phyloP scores from a whole-genome alignment of 2,113 vertebrate genomes.

The Malurus elegans region DNA sequence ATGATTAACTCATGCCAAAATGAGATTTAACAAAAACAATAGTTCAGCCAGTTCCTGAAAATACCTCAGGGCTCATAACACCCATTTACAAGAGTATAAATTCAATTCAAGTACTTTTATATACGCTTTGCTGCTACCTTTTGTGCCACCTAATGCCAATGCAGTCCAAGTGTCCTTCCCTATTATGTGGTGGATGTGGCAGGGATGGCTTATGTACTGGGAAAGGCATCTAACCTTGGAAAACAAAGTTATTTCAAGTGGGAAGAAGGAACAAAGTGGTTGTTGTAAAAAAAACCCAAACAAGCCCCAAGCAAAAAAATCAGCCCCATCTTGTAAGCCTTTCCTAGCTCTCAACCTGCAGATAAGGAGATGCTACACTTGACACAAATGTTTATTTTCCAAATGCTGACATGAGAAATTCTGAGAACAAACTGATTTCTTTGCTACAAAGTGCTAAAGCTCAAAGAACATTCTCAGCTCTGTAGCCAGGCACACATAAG shows the following conservation, averaged over 20 bases:
- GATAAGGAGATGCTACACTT: background rate
- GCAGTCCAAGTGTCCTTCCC: background rate
- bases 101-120: constrained; percentile 66
- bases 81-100: constrained; percentile 31
- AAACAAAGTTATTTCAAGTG: background rate
- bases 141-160: background rate
- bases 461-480: background rate
- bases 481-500: accelerated
- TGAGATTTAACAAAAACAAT: background rate
- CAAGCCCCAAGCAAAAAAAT: background rate
- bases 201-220: background rate
- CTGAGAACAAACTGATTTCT: background rate
- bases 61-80: background rate
- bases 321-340: background rate
- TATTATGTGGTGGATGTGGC: background rate
- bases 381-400: background rate
- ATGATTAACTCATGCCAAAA: constrained; percentile 18
- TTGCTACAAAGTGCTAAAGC: background rate
- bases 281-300: background rate
- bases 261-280: background rate
- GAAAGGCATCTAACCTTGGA: background rate
- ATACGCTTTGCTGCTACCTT: constrained; percentile 18
- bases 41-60: background rate
- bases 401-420: background rate
- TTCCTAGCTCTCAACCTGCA: background rate